phyloP scores from a whole-genome alignment of 2,113 vertebrate species.

The Catharus bicknelli region DNA sequence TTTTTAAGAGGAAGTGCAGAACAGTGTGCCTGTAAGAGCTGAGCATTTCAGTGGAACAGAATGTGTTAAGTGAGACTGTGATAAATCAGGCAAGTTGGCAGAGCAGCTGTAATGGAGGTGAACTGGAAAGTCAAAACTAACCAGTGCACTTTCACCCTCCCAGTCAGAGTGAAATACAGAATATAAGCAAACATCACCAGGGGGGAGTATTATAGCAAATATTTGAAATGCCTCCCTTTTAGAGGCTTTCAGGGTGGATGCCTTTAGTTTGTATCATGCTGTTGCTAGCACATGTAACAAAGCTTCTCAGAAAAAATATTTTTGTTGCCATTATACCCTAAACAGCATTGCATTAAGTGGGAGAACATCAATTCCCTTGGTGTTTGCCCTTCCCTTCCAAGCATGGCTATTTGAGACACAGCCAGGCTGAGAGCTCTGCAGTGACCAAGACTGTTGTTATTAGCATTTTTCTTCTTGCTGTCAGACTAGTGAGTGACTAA shows the following conservation, averaged over 20 bases:
- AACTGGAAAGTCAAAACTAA: slow-evolving; percentile 10
- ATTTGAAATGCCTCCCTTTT: slow-evolving; percentile 18
- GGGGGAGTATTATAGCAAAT: slow-evolving; percentile 8
- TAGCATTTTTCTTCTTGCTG: not conserved
- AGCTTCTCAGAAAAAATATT: not conserved
- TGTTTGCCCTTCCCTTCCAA: not conserved
- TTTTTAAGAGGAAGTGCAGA: not conserved
- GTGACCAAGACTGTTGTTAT: not conserved
- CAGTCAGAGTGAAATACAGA: not conserved
- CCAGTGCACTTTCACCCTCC: not conserved
- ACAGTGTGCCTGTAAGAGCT: not conserved
- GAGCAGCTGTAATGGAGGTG: not conserved
- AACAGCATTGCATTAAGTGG: not conserved
- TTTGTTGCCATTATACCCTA: slow-evolving; percentile 8
- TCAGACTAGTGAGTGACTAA: slow-evolving; percentile 3
- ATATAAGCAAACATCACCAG: slow-evolving; percentile 19
- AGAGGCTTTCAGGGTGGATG: not conserved
- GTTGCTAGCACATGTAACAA: not conserved
- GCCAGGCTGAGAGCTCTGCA: not conserved
- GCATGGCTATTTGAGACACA: not conserved
- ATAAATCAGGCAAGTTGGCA: not conserved
- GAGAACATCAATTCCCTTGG: not conserved
- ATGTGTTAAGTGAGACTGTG: not conserved
- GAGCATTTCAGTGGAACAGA: not conserved
- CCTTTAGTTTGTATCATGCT: not conserved